These are phyloP conservation scores for Oncorhynchus nerka DNA, from an alignment of 2,113 vertebrate genomes.

Conservation along the genomic window DNA sequence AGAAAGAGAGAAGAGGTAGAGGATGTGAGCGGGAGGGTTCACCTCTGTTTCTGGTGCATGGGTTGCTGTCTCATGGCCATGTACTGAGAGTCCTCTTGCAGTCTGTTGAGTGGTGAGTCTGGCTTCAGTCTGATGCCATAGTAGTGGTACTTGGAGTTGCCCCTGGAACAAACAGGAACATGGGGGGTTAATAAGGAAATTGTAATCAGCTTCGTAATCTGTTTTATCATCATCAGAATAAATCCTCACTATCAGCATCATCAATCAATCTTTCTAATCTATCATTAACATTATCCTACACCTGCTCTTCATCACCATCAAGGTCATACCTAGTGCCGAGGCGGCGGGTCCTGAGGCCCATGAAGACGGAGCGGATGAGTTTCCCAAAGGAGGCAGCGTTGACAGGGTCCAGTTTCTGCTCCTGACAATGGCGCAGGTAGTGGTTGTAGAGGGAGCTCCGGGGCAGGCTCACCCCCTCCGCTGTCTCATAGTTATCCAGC, in stretches of 20 bases:
- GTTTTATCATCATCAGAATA: too few species aligned
- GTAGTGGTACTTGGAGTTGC: conserved; percentile 99
- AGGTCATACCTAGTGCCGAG: conserved; percentile 88
- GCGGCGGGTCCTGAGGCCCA: conserved; percentile 92
- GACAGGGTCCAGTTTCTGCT: conserved; percentile 95
- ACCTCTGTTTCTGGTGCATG: conserved; percentile 96
- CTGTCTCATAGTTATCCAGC: conserved; percentile 95
- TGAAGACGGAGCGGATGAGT: conserved; percentile 96
- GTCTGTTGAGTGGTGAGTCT: conserved; percentile 90
- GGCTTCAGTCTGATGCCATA: conserved; percentile 97
- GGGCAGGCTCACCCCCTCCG: conserved; percentile 93
- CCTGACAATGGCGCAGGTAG: conserved; percentile 95
- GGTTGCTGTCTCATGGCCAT: conserved; percentile 98
- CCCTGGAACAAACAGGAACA: conserved; percentile 74
- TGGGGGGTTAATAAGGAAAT: background rate
- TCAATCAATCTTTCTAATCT: background rate
- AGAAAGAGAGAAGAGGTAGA: background rate
- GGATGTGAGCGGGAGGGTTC: conserved; percentile 18
- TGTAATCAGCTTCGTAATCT: too few species aligned
- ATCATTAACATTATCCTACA: conserved; percentile 37
- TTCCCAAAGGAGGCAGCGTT: conserved; percentile 97
- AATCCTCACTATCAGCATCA: conserved; percentile 16
- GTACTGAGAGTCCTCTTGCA: conserved; percentile 95
- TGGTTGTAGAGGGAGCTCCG: conserved; percentile 95
- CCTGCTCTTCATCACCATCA: conserved; percentile 46